Percentiles rank a stretch among this genome's conserved stretches.
These are phyloP conservation scores for Drosophila nikananu DNA, from an alignment of 1,140 invertebrate species.

Conservation along the genomic window DNA sequence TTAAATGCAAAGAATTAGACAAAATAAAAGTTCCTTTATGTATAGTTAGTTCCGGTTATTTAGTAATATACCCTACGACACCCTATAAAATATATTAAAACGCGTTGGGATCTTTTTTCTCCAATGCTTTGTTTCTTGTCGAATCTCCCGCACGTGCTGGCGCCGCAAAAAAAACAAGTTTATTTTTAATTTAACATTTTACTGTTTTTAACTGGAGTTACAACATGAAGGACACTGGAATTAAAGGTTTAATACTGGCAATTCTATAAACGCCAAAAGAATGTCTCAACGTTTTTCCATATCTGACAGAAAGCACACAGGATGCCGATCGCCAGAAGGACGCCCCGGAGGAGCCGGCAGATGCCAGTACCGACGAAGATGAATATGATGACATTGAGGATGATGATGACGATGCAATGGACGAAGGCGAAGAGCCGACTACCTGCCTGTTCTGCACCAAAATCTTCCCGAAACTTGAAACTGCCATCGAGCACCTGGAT, in stretches of 20 bases:
- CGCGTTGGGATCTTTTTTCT: conserved; percentile 4
- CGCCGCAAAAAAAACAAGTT: conserved; percentile 18
- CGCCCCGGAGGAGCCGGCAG: neutral
- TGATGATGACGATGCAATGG: conserved; percentile 64
- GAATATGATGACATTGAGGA: conserved; percentile 67
- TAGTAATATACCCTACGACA: neutral
- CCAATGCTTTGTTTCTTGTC: conserved; percentile 2
- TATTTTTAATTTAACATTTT: conserved; percentile 5
- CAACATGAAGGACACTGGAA: conserved; percentile 55
- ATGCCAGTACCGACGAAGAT: conserved; percentile 59
- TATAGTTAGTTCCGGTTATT: no score
- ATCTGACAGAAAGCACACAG: conserved; percentile 1
- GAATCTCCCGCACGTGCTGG: conserved; percentile 32
- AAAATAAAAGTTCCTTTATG: no score
- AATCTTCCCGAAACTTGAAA: conserved; percentile 86
- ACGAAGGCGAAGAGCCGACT: conserved; percentile 71
- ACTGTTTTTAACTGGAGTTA: neutral
- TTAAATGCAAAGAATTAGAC: no score
- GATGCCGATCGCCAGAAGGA: conserved; percentile 15
- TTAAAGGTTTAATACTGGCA: conserved; percentile 21
- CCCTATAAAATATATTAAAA: conserved; percentile 1
- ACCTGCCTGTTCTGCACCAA: conserved; percentile 87
- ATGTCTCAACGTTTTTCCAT: neutral
- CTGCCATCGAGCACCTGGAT: conserved; percentile 87
- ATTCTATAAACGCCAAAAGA: neutral